A percentile compares a stretch with the other conserved stretches of the same genome.
phyloP scores from a whole-genome alignment of 2,888 invertebrate species.

The Ennomos quercinarius region DNA sequence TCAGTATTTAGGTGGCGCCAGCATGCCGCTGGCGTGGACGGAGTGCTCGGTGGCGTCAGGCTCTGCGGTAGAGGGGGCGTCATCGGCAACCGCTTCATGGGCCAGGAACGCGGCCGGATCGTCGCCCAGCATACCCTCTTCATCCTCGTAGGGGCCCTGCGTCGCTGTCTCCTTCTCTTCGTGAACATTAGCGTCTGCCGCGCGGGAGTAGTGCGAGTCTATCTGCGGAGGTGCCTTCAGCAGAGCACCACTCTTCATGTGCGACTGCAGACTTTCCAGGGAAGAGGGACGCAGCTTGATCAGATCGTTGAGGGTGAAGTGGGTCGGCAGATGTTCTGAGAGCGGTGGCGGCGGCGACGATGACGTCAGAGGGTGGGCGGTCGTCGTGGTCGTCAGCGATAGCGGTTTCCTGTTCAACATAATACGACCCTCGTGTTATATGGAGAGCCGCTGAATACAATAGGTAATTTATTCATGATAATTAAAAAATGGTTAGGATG shows the following conservation, averaged over 20 bases:
- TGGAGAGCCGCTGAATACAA: slow-evolving; percentile 52
- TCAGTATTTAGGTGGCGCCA: slow-evolving; percentile 82
- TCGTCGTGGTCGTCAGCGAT: slow-evolving; percentile 85
- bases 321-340: slow-evolving; percentile 82
- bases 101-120: slow-evolving; percentile 82
- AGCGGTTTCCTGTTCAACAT: slow-evolving; percentile 81
- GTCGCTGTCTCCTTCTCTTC: slow-evolving; percentile 81
- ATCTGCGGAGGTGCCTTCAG: slow-evolving; percentile 85
- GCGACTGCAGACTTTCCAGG: slow-evolving; percentile 80
- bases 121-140: slow-evolving; percentile 83
- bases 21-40: slow-evolving; percentile 84
- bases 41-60: slow-evolving; percentile 85
- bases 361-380: slow-evolving; percentile 83
- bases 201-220: slow-evolving; percentile 85
- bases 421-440: slow-evolving; percentile 70
- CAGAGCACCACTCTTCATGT: slow-evolving; percentile 75
- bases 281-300: slow-evolving; percentile 83
- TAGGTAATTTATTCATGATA: neutral
- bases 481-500: too few species aligned
- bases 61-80: slow-evolving; percentile 84
- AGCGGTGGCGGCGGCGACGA: slow-evolving; percentile 84
- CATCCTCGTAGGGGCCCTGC: slow-evolving; percentile 87
- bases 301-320: slow-evolving; percentile 84
- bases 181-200: slow-evolving; percentile 76
- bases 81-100: slow-evolving; percentile 75